These are phyloP conservation scores for Vulpes ferrilata DNA, from an alignment of 2,113 vertebrate genomes.

Conservation along the genomic window DNA sequence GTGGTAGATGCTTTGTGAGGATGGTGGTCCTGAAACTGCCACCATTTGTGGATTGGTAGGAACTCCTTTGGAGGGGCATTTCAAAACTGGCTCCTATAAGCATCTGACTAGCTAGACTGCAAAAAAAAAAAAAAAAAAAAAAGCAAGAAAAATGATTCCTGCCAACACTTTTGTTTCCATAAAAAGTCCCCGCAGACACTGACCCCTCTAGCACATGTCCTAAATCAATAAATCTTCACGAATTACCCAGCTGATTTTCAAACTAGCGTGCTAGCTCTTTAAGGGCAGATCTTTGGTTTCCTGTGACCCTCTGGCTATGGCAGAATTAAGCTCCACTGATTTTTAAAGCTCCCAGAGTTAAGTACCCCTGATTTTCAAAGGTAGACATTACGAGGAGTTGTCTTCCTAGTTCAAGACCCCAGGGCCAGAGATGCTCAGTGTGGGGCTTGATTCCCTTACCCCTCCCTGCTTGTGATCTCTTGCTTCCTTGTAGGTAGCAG, in stretches of 20 bases:
- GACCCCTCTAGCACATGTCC: neutral
- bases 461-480: neutral
- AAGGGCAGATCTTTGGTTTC: neutral
- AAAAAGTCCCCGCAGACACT: neutral
- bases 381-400: neutral
- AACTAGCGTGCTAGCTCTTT: neutral
- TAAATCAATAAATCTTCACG: neutral
- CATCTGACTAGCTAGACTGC: neutral
- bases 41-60: neutral
- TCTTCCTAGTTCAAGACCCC: neutral
- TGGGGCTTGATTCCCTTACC: neutral
- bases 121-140: neutral
- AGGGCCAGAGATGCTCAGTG: neutral
- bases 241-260: neutral
- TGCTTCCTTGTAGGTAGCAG: neutral
- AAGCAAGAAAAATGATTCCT: neutral
- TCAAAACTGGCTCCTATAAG: neutral
- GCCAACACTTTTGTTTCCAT: neutral
- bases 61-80: neutral
- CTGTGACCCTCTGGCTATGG: neutral
- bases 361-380: neutral
- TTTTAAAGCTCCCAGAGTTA: neutral
- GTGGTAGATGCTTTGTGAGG: neutral
- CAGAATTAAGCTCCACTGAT: neutral
- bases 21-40: neutral